These are phyloP conservation scores for Catalaphyllia jardinei DNA, from an alignment of 64 coral and sea anemone species.

Conservation along the genomic window DNA sequence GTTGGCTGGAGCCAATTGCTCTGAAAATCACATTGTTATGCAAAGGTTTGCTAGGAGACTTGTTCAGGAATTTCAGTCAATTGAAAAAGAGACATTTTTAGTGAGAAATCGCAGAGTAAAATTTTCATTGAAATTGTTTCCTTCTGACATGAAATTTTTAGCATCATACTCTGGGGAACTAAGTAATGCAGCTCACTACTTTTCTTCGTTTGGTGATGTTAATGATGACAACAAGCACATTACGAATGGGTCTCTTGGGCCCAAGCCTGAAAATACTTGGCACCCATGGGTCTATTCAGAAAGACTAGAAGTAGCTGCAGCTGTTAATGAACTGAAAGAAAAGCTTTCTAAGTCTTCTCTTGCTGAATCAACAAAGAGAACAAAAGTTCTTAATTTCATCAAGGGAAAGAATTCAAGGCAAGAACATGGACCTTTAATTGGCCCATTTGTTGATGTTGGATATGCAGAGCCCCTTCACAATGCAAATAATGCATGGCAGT, in stretches of 20 bases:
- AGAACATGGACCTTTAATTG: slow-evolving; percentile 62
- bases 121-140: slow-evolving; percentile 14
- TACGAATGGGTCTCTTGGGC: slow-evolving; percentile 64
- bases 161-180: slow-evolving; percentile 61
- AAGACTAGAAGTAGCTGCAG: slow-evolving; percentile 32
- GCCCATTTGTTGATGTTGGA: slow-evolving; percentile 44
- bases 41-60: slow-evolving; percentile 63
- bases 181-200: slow-evolving; percentile 66
- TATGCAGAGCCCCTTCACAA: slow-evolving; percentile 72
- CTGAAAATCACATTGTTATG: slow-evolving; percentile 67
- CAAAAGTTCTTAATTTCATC: slow-evolving; percentile 59
- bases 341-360: slow-evolving; percentile 9
- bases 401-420: slow-evolving; percentile 47
- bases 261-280: slow-evolving; percentile 38
- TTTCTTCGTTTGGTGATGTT: slow-evolving; percentile 89
- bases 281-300: slow-evolving; percentile 61
- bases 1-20: slow-evolving; percentile 56
- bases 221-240: slow-evolving; percentile 42
- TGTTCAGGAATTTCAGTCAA: slow-evolving; percentile 37
- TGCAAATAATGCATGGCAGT: slow-evolving; percentile 68
- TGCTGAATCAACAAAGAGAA: slow-evolving; percentile 65
- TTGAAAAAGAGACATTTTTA: slow-evolving; percentile 27
- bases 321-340: slow-evolving; percentile 42
- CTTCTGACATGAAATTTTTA: slow-evolving; percentile 71
- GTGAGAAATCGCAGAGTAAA: slow-evolving; percentile 47